phyloP scores from a whole-genome alignment of 2,888 invertebrate genomes.

The Drosophila rubida region DNA sequence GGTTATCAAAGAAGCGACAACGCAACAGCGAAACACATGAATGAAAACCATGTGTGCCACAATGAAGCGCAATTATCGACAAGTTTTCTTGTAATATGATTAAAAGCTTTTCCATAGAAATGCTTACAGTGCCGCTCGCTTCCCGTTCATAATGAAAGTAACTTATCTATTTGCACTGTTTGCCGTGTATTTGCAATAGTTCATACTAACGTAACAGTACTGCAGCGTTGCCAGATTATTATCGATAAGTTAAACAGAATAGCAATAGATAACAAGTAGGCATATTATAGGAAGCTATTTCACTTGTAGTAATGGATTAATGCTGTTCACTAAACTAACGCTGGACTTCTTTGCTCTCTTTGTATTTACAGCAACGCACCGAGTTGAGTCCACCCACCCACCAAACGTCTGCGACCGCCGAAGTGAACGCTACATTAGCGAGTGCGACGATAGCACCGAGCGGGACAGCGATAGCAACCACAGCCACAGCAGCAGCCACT shows the following conservation, averaged over 20 bases:
- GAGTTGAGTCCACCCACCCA: slow-evolving; percentile 83
- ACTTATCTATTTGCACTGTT: neutral
- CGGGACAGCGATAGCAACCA: slow-evolving; percentile 58
- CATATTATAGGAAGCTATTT: too few species aligned
- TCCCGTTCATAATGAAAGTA: neutral
- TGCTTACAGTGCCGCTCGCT: neutral
- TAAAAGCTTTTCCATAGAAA: slow-evolving; percentile 19
- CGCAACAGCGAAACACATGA: slow-evolving; percentile 5
- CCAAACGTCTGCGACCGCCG: slow-evolving; percentile 78
- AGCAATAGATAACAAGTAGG: too few species aligned
- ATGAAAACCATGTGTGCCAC: neutral
- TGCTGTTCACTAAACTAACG: too few species aligned
- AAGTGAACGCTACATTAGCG: slow-evolving; percentile 68
- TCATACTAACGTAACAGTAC: neutral
- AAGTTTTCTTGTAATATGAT: slow-evolving; percentile 5
- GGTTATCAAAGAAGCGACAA: slow-evolving; percentile 12
- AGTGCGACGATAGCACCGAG: slow-evolving; percentile 59
- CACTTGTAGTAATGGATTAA: too few species aligned
- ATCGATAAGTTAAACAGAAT: too few species aligned
- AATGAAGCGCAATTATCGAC: slow-evolving; percentile 9
- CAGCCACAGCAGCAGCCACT: slow-evolving; percentile 29
- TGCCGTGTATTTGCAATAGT: neutral
- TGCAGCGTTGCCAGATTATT: neutral
- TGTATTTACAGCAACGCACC: slow-evolving; percentile 83
- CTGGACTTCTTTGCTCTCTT: too few species aligned